Evolutionary conservation across 1,140 invertebrate genomes (phyloP), one percentile per base, ranked within the genome.

Genomic region (Polypedilum vanderplanki): DNA sequence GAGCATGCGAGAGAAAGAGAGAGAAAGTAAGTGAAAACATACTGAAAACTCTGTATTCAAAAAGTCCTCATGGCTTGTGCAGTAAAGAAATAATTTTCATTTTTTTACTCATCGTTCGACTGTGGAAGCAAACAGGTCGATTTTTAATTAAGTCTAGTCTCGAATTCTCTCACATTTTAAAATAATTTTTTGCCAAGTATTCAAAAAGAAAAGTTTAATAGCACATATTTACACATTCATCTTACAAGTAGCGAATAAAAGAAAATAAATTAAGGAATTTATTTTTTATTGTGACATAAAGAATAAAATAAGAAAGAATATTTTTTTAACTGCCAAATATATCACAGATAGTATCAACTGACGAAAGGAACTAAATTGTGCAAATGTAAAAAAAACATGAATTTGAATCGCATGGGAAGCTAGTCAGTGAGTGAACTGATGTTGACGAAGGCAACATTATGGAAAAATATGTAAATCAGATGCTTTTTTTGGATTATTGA

Each of bases 121-220:
- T n/a, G 46, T 57, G 12, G n/a, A 57, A 57, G 10, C 46, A 57
- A n/a, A 57, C 46, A 57, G 46, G 46, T 57, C 46, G 46, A 57
- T 57, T 57, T 57, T 57, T 57, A 57, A 57, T 57, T 57, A 57
- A 57, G 46, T 57, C 46, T 57, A 57, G 46, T 57, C 46, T 33
- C 24, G 24, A 3, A 57, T 57, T 57, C 12, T 57, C n/a, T 57
- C 15, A 46, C 15, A n/a, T 12, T 57, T 8, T 57, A n/a, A 15
- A n/a, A 12, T n/a, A 57, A 57, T 57, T 33, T n/a, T 57, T n/a
- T 57, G 46, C 46, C 46, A 57, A 57, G 46, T 57, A 57, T 57
- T 57, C 24, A 33, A 33, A 33, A 33, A 33, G 5, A 33, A 33
- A 33, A 33, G 24, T 33, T 33, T 33, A 33, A 33, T 33, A 33